Base-by-base conservation (phyloP, 2,888 invertebrate genomes). In the Cheilosia vernalis region DNA sequence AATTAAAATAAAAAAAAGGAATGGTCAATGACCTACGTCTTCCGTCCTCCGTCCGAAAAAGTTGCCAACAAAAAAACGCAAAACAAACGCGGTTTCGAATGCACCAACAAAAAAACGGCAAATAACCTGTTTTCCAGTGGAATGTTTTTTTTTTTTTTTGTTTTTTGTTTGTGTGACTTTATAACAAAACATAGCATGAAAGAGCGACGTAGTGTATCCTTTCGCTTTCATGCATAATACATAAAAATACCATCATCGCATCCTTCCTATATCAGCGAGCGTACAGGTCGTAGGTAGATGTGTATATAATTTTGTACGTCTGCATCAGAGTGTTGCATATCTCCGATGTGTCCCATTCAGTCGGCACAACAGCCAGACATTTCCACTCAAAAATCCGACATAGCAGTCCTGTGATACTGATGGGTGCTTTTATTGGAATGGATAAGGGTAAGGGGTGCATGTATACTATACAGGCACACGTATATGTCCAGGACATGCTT, bases 221-320 rank as follows among this genome's bases (percentile, higher is more conserved):
- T 91, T 91, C 91, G 92, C 92, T 91, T 91, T 91, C 92, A 90
- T 90, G 90, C 91, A 90, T 90, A 87, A 89, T 89, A 90, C 90
- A 90, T 89, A 85, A 80, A 87, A 85, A 87, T 73, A 64, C 77
- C 78, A 78, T 64, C 84, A 70, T 37, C 37, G 56, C 82, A 78
- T 74, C 80, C 74, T 67, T 72, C 63, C 76, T 55, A 80, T 70
- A 51, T 74, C 69, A 58, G 53, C 30, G 40, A 69, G 17, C 56
- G 51, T 13, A 37, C 44, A 56, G 30, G 66, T 47, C 37, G 51
- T 40, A 72, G 33, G 4, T 42, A 56, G 15, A 30, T 15, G 19
- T 37, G n/a, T 55, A 64, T 13, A 37, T 4, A 13, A 37, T 13
- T 44, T 13, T 44, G 55, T 73, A 64, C 40, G 70, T 58, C 61